phyloP scores from a whole-genome alignment of 2,797 vertebrate species.

The Cuniculus paca region DNA sequence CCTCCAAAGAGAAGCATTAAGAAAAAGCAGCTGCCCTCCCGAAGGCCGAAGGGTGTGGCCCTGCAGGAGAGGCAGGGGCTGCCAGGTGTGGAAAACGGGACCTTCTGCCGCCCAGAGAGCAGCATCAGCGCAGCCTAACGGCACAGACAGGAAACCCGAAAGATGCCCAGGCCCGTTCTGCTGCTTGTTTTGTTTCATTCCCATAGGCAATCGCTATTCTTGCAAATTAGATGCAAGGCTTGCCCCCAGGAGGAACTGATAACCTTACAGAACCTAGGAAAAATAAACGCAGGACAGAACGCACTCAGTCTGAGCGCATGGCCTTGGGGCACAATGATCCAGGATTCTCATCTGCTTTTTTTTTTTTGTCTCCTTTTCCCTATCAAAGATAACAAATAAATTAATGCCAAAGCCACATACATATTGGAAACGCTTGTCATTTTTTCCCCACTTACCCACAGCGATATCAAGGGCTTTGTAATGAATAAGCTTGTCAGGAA shows the following conservation, averaged over 20 bases:
- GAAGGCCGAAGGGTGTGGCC: background rate
- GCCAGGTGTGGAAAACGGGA: background rate
- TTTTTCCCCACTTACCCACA: constrained; percentile 67
- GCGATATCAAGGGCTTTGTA: constrained; percentile 67
- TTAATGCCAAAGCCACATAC: constrained; percentile 65
- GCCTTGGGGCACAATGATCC: constrained; percentile 30
- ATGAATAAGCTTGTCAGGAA: constrained; percentile 78
- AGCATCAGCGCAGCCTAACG: background rate
- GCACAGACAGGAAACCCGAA: background rate
- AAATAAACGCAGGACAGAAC: constrained; percentile 48
- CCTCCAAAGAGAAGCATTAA: background rate
- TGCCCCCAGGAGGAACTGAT: constrained; percentile 21
- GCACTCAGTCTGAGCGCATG: background rate
- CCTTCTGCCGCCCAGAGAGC: background rate
- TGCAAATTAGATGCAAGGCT: constrained; percentile 39
- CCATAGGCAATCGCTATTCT: constrained; percentile 49
- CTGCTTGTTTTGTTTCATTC: constrained; percentile 31
- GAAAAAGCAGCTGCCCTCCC: background rate
- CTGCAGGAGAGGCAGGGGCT: background rate
- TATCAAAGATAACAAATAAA: constrained; percentile 80
- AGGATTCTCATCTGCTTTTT: constrained; percentile 44
- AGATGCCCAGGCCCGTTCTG: background rate
- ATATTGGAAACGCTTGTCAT: constrained; percentile 70
- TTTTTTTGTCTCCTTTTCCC: background rate
- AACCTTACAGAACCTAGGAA: constrained; percentile 66